Evolutionary conservation across 2,888 invertebrate species (phyloP), one percentile per base, ranked within the genome.

Genomic region (Scaptomyza flava): DNA sequence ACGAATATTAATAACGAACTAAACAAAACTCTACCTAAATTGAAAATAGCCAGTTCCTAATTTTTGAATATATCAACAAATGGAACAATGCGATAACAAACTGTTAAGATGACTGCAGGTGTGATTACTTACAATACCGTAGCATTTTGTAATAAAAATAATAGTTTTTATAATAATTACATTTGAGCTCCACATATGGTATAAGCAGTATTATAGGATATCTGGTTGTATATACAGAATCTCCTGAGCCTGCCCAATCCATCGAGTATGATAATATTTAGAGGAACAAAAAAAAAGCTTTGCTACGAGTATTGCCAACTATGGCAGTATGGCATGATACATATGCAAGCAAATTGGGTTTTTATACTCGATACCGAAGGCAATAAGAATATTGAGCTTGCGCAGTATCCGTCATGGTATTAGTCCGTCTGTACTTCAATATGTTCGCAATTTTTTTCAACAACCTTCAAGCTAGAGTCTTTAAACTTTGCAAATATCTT

Each of bases 51-150:
- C 60, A 76, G 38, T 53, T 61, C 52, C 53, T 51, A 59, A 61
- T 51, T 59, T 43, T 64, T 58, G 6, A 66, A 66, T 60, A 77
- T 71, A 63, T 51, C 51, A 50, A 61, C 47, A 69, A 72, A 68
- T 61, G 38, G 47, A 61, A 47, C 58, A 65, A 61, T 47, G 52
- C 48, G 2, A 31, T 42, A 61, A 56, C 53, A 27, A 33, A 61
- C 56, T 27, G 43, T 52, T 27, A 53, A 31, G 42, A 73, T 71
- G 59, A 82, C 78, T 73, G 60, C 46, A 58, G 66, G 67, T 77
- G 69, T 76, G 76, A 74, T 65, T 83, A 83, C 84, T 74, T 83
- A 83, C 84, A 83, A 66, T 72, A 78, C 31, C 64, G 50, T 50
- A 50, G 33, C 42, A 53, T 59, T 45, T 27, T 51, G 50, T 68